Conservation (phyloP, 2,888 invertebrate genomes). For the Acleris laterana region DNA sequence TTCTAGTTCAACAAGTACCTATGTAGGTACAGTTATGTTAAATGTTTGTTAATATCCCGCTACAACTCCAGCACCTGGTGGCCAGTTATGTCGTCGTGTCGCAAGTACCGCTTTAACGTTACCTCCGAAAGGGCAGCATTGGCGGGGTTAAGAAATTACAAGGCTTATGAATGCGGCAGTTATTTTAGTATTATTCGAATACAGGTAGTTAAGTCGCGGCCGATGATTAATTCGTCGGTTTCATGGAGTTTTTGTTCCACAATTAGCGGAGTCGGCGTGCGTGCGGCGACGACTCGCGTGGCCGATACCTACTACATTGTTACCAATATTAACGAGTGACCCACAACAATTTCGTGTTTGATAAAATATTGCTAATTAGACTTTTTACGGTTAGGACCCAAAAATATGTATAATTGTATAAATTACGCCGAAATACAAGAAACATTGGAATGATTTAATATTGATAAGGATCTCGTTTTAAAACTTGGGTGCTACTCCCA, state of each 20-base stretch:
- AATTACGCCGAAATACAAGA: slow-evolving; percentile 43
- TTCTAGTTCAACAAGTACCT: slow-evolving; percentile 13
- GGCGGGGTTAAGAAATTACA: slow-evolving; percentile 50
- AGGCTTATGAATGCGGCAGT: slow-evolving; percentile 58
- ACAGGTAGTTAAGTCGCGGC: slow-evolving; percentile 59
- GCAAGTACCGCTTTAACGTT: slow-evolving; percentile 19
- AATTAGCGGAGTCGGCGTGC: slow-evolving; percentile 68
- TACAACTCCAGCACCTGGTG: slow-evolving; percentile 32
- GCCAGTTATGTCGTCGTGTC: slow-evolving; percentile 24
- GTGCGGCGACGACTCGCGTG: slow-evolving; percentile 64
- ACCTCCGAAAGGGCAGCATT: slow-evolving; percentile 40
- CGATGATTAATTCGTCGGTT: slow-evolving; percentile 77
- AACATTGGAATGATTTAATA: slow-evolving; percentile 33
- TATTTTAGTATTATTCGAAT: slow-evolving; percentile 64
- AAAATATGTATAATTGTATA: slow-evolving; percentile 39
- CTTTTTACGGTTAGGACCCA: slow-evolving; percentile 51
- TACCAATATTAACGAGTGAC: slow-evolving; percentile 64
- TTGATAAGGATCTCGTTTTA: slow-evolving; percentile 31
- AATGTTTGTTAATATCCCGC: slow-evolving; percentile 29
- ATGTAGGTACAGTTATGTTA: slow-evolving; percentile 7
- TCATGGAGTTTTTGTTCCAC: slow-evolving; percentile 78
- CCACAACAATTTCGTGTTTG: slow-evolving; percentile 62
- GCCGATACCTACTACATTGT: slow-evolving; percentile 61
- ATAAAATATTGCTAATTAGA: slow-evolving; percentile 72
- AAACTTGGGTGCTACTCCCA: slow-evolving; percentile 12